A percentile compares a stretch with the other conserved stretches of the same genome.
Evolutionary conservation across 2,797 vertebrate species (phyloP).

Genomic region (Danio tinwini): DNA sequence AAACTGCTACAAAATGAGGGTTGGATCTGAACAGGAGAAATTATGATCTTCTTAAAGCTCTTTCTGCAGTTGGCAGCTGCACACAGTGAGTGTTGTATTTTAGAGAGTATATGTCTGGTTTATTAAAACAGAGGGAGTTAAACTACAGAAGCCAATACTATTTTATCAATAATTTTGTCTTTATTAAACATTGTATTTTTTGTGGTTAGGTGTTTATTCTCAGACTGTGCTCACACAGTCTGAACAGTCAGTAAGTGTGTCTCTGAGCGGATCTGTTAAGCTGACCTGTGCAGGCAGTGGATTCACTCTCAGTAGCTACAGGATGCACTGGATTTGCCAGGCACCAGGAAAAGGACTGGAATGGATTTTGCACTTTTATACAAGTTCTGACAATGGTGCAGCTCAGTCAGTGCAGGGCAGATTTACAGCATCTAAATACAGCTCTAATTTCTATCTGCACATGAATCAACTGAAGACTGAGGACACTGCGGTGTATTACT

Average conservation of each 20-base stretch:
- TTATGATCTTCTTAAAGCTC: not conserved
- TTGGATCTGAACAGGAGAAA: not conserved
- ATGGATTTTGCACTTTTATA: constrained; percentile 10
- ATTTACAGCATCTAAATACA: constrained; percentile 29
- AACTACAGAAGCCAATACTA: not conserved
- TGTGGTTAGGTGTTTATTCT: constrained; percentile 14
- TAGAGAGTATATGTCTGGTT: not conserved
- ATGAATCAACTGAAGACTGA: constrained; percentile 18
- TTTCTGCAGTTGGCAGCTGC: constrained; percentile 19
- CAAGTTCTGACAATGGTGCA: not conserved
- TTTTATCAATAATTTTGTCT: not conserved
- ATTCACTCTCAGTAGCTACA: not conserved
- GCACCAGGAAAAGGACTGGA: constrained; percentile 39
- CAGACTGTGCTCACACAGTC: constrained; percentile 23
- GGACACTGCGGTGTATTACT: constrained; percentile 19
- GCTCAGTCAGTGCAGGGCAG: constrained; percentile 20
- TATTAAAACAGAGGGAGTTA: no score
- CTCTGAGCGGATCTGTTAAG: constrained; percentile 30
- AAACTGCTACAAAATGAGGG: not conserved
- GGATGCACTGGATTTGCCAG: constrained; percentile 29
- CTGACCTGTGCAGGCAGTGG: constrained; percentile 48
- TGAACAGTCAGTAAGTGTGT: constrained; percentile 31
- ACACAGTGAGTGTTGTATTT: not conserved
- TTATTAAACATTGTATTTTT: not conserved
- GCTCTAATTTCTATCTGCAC: constrained; percentile 17